These are phyloP conservation scores for Aspidiotus rigidus DNA, from an alignment of 2,888 invertebrate species.

Conservation along the genomic window DNA sequence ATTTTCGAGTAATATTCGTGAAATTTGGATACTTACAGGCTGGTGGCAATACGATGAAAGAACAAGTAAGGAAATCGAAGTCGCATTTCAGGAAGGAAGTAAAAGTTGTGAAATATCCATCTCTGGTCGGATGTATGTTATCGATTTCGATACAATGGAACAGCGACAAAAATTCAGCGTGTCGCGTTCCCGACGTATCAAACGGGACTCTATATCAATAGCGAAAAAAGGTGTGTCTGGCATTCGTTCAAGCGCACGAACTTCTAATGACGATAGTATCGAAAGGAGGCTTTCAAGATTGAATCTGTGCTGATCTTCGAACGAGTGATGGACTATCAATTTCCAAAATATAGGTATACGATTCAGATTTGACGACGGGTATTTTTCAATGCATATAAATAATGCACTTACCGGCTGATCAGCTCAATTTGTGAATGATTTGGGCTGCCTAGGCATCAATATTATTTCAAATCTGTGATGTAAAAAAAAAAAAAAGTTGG, in stretches of 20 bases:
- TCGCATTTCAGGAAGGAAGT: slow-evolving; percentile 64
- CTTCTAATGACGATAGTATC: slow-evolving; percentile 7
- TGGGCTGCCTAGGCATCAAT: too few species aligned
- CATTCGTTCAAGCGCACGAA: slow-evolving; percentile 38
- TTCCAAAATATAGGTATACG: too few species aligned
- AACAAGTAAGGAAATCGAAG: slow-evolving; percentile 78
- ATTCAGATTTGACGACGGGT: too few species aligned
- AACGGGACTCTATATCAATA: slow-evolving; percentile 77
- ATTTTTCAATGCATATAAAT: too few species aligned
- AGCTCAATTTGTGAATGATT: too few species aligned
- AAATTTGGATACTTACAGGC: slow-evolving; percentile 49
- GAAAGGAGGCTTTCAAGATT: too few species aligned
- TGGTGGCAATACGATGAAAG: slow-evolving; percentile 98
- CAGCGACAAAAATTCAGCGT: slow-evolving; percentile 75
- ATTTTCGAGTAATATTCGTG: not conserved
- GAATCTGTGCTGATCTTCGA: too few species aligned
- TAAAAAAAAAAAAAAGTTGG: too few species aligned
- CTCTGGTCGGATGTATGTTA: slow-evolving; percentile 81
- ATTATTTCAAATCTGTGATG: too few species aligned
- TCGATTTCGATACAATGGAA: slow-evolving; percentile 80
- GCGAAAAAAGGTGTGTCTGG: slow-evolving; percentile 75
- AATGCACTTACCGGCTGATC: too few species aligned
- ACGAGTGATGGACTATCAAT: too few species aligned
- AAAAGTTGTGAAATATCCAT: slow-evolving; percentile 73
- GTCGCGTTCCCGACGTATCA: slow-evolving; percentile 70